Base-by-base conservation (phyloP, 2,888 invertebrate species). In the Seira ritae region DNA sequence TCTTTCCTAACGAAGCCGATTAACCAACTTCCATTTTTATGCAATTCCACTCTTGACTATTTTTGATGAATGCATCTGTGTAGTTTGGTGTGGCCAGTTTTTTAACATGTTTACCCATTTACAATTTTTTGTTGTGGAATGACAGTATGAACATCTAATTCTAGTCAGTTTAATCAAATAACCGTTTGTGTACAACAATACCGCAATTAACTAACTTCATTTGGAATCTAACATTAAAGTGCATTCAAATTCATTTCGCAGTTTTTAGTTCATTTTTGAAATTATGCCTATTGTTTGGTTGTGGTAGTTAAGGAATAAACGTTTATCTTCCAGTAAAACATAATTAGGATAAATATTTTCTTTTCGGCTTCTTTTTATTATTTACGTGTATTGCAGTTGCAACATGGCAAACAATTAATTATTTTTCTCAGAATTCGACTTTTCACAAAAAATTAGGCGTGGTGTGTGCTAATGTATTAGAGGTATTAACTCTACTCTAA, bases 111-210 rank as follows among this genome's bases (percentile, higher is more conserved):
- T 55, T 55, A 17, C 15, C 55, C 55, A 55, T 55, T 31, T 31
- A 31, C 31, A 55, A 55, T 55, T 55, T 55, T 3, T 55, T 55
- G 6, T 55, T 55, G 55, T 55, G 15, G 55, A 55, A 55, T 55
- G 55, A 55, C 55, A 17, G 15, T 55, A 55, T 31, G 55, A 31
- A 10, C 62, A 23, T 24, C n/a, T 73, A 73, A 73, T 37, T 73
- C 73, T 73, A 73, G 73, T 73, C 73, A 73, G 50, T 70, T 0
- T 66, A 74, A 74, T 50, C 65, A 65, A 42, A 23, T 66, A 22
- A 72, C 17, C 62, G 1, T 60, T 62, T 22, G 20, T 73, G 65
- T 74, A 74, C 37, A 55, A 55, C 17, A 3, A 12, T n/a, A 12
- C 55, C 3, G 55, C 3, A 12, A 55, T 17, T 55, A 8, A 8